These are phyloP conservation scores for Clunio marinus DNA, from an alignment of 2,888 invertebrate genomes.

Conservation along the genomic window DNA sequence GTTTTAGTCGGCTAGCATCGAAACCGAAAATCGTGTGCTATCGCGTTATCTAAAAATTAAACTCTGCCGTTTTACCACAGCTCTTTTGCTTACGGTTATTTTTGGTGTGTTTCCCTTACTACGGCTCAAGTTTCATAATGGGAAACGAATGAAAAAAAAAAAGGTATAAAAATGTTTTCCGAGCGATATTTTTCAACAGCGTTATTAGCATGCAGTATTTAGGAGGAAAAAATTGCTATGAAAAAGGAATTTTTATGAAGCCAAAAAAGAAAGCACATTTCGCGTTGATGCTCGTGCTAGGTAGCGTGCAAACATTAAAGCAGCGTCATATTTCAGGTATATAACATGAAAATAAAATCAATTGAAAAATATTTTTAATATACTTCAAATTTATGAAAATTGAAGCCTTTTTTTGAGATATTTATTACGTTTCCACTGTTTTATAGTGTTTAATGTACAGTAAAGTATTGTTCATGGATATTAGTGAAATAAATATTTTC, in stretches of 20 bases:
- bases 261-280: not conserved
- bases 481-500: not conserved
- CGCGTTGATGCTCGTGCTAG: not conserved
- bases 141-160: not conserved
- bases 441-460: too few relatives aligned
- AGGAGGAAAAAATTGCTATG: not conserved
- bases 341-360: not conserved
- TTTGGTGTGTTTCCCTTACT: not conserved
- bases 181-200: not conserved
- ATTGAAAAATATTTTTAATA: conserved; percentile 8
- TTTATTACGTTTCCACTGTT: too few relatives aligned
- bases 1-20: conserved; percentile 18
- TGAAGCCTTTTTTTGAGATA: conserved; percentile 11
- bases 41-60: conserved; percentile 39
- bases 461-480: not conserved
- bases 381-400: conserved; percentile 8
- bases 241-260: not conserved
- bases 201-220: not conserved
- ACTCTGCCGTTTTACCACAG: conserved; percentile 23
- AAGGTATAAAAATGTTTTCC: conserved; percentile 19
- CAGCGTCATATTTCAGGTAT: conserved; percentile 6
- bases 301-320: not conserved
- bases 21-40: conserved; percentile 37
- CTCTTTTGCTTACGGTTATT: too few relatives aligned
- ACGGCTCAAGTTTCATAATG: conserved; percentile 8